Evolutionary conservation across 2,888 invertebrate genomes (phyloP).

Genomic region (Tryphoninae sp.): DNA sequence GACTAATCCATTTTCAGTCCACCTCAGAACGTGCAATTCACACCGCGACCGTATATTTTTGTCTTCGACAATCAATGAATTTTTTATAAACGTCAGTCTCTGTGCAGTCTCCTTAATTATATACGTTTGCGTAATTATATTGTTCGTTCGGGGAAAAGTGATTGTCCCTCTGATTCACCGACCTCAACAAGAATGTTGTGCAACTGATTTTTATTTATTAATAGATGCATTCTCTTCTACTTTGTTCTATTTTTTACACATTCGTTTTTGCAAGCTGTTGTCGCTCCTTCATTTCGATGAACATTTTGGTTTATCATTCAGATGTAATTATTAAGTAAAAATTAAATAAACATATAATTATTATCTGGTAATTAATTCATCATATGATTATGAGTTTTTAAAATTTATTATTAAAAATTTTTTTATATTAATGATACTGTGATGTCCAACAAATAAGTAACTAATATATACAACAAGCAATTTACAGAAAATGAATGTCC

Average conservation of each 20-base stretch:
- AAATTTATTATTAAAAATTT: background rate
- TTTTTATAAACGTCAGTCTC: conserved; percentile 15
- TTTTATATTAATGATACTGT: background rate
- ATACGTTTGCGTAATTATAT: background rate
- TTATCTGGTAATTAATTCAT: background rate
- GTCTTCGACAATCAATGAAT: conserved; percentile 44
- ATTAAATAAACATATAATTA: background rate
- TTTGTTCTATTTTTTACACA: background rate
- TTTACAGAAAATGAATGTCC: background rate
- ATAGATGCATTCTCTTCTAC: conserved; percentile 1
- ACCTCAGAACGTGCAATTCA: conserved; percentile 4
- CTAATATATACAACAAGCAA: background rate
- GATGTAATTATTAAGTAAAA: background rate
- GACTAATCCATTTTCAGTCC: conserved; percentile 10
- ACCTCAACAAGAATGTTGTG: conserved; percentile 25
- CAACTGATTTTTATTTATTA: conserved; percentile 24
- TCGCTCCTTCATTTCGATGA: background rate
- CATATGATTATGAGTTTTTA: background rate
- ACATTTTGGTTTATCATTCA: background rate
- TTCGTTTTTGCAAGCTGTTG: background rate
- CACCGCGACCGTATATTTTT: conserved; percentile 50
- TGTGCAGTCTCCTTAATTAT: background rate
- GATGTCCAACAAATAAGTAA: too few species aligned
- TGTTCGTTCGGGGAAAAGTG: background rate
- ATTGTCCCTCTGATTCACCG: background rate